Conservation (phyloP, 2,888 invertebrate genomes). For the Lasioglossum pauxillum region DNA sequence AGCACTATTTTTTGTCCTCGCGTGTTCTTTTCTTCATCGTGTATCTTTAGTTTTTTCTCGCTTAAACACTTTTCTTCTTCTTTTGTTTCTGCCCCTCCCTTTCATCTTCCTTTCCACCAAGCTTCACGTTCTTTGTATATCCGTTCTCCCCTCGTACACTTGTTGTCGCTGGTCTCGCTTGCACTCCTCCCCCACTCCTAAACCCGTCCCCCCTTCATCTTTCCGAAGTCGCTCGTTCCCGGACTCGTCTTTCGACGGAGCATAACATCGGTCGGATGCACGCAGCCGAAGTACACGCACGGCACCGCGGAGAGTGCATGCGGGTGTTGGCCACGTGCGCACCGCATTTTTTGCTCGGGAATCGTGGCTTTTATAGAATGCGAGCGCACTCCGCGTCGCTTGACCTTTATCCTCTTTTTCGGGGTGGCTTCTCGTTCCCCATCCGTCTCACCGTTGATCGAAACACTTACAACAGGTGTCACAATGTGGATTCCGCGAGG, state of each 20-base stretch:
- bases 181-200: background rate
- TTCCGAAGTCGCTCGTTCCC: conserved; percentile 8
- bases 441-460: background rate
- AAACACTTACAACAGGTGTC: background rate
- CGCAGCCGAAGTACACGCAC: conserved; percentile 45
- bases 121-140: conserved; percentile 43
- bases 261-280: conserved; percentile 44
- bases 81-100: background rate
- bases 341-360: conserved; percentile 75
- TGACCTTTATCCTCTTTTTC: conserved; percentile 49
- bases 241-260: conserved; percentile 28
- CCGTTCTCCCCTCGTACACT: background rate
- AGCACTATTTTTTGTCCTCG: background rate
- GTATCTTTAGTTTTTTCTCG: background rate
- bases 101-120: background rate
- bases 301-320: conserved; percentile 73
- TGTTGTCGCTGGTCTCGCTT: background rate
- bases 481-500: background rate
- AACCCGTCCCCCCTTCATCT: conserved; percentile 1
- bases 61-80: background rate
- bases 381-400: conserved; percentile 15
- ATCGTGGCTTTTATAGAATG: conserved; percentile 63
- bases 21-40: conserved; percentile 22
- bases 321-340: conserved; percentile 82
- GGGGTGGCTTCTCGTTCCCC: conserved; percentile 19